Evolutionary conservation across 2,113 vertebrate genomes (phyloP).

Genomic region (Megaptera novaeangliae): DNA sequence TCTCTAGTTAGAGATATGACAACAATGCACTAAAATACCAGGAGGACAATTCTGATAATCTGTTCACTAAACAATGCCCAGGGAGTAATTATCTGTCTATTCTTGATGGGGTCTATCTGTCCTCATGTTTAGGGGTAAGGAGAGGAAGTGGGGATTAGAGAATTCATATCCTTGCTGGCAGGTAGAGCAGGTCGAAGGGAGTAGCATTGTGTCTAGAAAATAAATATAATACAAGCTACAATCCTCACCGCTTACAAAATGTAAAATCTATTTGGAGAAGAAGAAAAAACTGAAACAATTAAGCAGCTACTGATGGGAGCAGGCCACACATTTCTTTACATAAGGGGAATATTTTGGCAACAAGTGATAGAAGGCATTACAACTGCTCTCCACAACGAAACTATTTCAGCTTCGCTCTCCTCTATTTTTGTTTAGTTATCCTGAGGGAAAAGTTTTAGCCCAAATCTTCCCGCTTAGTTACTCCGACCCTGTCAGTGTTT

Average conservation of each 20-base stretch:
- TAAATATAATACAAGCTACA: background rate
- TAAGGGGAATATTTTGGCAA: background rate
- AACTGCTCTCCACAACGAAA: background rate
- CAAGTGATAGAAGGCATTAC: background rate
- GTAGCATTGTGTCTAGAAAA: background rate
- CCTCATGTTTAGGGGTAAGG: background rate
- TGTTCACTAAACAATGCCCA: background rate
- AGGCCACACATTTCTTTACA: background rate
- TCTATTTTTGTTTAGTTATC: background rate
- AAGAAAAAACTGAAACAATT: background rate
- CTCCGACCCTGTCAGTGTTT: background rate
- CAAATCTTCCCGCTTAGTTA: background rate
- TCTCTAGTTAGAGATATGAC: background rate
- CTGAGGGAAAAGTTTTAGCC: background rate
- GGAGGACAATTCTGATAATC: background rate
- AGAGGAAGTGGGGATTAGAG: background rate
- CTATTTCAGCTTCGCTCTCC: background rate
- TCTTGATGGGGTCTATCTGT: background rate
- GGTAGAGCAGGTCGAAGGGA: background rate
- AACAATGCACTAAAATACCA: background rate
- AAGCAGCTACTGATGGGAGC: background rate
- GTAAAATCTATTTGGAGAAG: slow-evolving; percentile 11
- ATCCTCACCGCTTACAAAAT: background rate
- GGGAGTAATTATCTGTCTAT: background rate
- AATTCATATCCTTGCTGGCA: background rate